These are phyloP conservation scores for Drosophila kanekoi DNA, from an alignment of 2,888 invertebrate genomes.

Conservation along the genomic window DNA sequence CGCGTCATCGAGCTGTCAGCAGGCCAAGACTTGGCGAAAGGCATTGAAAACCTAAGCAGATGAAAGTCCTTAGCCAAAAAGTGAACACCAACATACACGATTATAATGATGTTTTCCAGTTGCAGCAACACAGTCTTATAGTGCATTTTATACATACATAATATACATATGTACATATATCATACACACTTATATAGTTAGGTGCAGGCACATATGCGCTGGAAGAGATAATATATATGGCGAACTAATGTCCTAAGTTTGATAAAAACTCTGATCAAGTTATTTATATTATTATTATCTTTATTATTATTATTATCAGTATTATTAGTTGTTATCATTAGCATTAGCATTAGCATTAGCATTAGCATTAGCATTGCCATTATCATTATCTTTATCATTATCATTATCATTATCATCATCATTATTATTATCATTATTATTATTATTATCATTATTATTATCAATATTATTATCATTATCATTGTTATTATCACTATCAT, in stretches of 20 bases:
- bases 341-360: no score
- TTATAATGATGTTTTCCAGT: constrained; percentile 23
- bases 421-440: no score
- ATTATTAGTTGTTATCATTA: no score
- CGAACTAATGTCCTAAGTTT: no score
- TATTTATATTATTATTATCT: neutral
- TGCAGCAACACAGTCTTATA: constrained; percentile 8
- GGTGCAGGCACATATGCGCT: neutral
- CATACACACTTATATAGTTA: no score
- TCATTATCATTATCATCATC: no score
- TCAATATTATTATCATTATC: no score
- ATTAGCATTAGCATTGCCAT: no score
- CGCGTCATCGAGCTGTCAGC: constrained; percentile 64
- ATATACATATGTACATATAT: neutral
- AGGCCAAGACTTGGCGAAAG: constrained; percentile 16
- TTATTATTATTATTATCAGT: no score
- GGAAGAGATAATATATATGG: neutral
- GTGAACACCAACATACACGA: constrained; percentile 5
- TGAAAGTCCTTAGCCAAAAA: constrained; percentile 38
- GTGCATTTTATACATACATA: neutral
- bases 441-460: neutral
- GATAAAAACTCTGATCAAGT: no score
- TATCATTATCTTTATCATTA: no score
- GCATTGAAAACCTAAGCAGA: constrained; percentile 50
- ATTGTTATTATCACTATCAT: no score